These are phyloP conservation scores for Hedya salicella DNA, from an alignment of 2,888 invertebrate species.

Conservation along the genomic window DNA sequence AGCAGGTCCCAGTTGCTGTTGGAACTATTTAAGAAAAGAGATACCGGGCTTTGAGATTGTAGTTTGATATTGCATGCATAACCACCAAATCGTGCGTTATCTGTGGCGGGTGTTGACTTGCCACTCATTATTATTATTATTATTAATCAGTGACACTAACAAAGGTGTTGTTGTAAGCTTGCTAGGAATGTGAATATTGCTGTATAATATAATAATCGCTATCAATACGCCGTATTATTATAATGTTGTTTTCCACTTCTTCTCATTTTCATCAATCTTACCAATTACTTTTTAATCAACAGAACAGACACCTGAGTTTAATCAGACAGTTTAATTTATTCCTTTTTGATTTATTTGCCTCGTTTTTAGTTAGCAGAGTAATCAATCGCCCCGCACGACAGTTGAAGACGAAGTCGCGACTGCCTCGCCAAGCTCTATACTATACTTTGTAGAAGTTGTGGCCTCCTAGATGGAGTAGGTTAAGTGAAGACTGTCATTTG, in stretches of 20 bases:
- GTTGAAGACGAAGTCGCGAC: background rate
- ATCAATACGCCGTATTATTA: too few species aligned
- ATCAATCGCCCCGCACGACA: conserved; percentile 12
- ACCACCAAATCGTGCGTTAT: too few species aligned
- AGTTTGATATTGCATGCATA: too few species aligned
- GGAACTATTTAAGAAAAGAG: too few species aligned
- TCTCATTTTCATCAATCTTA: background rate
- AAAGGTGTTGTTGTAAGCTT: too few species aligned
- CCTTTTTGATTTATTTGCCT: conserved; percentile 15
- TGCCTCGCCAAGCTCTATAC: conserved; percentile 11
- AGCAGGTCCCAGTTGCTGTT: too few species aligned
- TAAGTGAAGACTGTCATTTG: conserved; percentile 7
- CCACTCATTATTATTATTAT: too few species aligned
- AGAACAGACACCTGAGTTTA: conserved; percentile 10
- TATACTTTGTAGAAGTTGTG: conserved; percentile 2
- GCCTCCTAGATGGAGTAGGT: background rate
- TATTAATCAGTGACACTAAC: too few species aligned
- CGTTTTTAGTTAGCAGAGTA: conserved; percentile 21
- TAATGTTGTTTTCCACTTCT: background rate
- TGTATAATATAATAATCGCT: too few species aligned
- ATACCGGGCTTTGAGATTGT: too few species aligned
- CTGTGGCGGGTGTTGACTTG: too few species aligned
- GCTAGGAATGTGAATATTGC: too few species aligned
- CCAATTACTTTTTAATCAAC: conserved; percentile 5
- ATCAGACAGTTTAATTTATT: conserved; percentile 20